phyloP scores from a whole-genome alignment of 2,113 vertebrate genomes.

The Heterotilapia buettikoferi region DNA sequence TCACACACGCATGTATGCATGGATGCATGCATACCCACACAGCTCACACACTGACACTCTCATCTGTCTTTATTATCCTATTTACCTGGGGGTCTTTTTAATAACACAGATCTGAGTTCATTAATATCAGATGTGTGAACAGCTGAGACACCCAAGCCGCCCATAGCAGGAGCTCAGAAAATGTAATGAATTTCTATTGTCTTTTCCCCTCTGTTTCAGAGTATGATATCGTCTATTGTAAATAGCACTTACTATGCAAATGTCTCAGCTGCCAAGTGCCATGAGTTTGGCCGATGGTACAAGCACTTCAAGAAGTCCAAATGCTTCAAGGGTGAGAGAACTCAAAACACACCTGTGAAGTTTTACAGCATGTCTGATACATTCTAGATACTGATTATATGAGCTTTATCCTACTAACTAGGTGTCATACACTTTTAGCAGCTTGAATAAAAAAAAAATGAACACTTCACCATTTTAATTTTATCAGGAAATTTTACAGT shows the following conservation, averaged over 20 bases:
- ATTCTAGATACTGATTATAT: background rate
- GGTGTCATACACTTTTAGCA: background rate
- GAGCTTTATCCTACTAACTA: background rate
- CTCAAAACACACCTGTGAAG: background rate
- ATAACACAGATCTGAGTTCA: slow-evolving; percentile 66
- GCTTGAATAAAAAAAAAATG: background rate
- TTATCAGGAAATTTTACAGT: background rate
- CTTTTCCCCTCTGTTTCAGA: slow-evolving; percentile 58
- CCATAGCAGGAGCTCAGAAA: slow-evolving; percentile 35
- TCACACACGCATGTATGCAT: background rate
- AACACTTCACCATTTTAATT: background rate
- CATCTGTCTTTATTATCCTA: slow-evolving; percentile 65
- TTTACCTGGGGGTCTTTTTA: slow-evolving; percentile 70
- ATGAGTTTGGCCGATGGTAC: slow-evolving; percentile 98
- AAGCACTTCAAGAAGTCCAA: slow-evolving; percentile 98
- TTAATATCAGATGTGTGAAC: slow-evolving; percentile 66
- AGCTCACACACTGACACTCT: slow-evolving; percentile 34
- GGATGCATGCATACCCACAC: background rate
- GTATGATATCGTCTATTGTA: slow-evolving; percentile 99
- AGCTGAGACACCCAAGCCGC: slow-evolving; percentile 51
- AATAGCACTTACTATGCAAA: slow-evolving; percentile 99
- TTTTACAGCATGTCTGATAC: background rate
- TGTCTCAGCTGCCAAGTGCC: slow-evolving; percentile 97
- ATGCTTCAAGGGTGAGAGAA: slow-evolving; percentile 88
- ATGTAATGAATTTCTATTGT: slow-evolving; percentile 55